Conservation (phyloP, 2,888 invertebrate species). For the Caenorhabditis angaria region DNA sequence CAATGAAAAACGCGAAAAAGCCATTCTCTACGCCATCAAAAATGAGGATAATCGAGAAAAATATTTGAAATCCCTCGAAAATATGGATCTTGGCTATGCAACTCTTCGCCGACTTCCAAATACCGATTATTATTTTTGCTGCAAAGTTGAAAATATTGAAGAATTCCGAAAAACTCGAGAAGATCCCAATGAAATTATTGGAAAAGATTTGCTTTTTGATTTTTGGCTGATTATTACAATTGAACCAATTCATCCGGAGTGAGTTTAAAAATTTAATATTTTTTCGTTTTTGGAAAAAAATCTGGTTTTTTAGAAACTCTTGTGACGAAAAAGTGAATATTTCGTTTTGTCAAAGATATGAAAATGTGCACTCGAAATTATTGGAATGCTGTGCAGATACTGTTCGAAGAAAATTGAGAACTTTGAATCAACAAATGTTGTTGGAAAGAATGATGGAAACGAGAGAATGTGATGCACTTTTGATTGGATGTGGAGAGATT, state of each 20-base stretch:
- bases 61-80: constrained; percentile 1
- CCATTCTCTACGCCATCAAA: constrained; percentile 18
- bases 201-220: constrained; percentile 38
- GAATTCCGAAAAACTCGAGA: constrained; percentile 7
- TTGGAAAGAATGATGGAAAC: constrained; percentile 55
- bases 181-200: neutral
- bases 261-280: no score
- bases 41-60: neutral
- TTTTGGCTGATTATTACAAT: constrained; percentile 66
- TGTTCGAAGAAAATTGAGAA: constrained; percentile 33
- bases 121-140: constrained; percentile 18
- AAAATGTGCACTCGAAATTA: constrained; percentile 20
- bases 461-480: constrained; percentile 37
- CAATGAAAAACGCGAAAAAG: constrained; percentile 17
- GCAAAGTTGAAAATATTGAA: constrained; percentile 15
- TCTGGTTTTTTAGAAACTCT: neutral
- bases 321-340: constrained; percentile 13
- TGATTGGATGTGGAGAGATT: constrained; percentile 11
- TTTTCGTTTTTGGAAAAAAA: neutral
- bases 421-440: constrained; percentile 56
- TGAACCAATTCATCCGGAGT: constrained; percentile 7
- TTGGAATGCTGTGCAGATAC: constrained; percentile 26
- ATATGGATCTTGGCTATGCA: constrained; percentile 10
- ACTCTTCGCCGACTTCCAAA: constrained; percentile 2
- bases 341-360: constrained; percentile 52